Evolutionary conservation across 1,140 invertebrate genomes (phyloP), one percentile per base, ranked within the genome.

Genomic region (Catajapyx aquilonaris): DNA sequence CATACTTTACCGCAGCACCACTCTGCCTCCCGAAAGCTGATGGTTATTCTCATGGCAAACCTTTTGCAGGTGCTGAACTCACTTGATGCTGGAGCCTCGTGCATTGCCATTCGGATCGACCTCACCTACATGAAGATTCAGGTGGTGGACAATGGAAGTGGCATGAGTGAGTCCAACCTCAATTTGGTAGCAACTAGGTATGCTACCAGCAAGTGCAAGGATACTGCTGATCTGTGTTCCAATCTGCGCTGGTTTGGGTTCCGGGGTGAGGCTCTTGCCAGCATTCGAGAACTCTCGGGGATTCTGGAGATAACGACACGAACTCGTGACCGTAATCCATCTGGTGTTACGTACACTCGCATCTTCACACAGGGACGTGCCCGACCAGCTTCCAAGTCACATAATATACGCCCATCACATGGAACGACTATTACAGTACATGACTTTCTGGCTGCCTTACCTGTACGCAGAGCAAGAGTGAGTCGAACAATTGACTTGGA

Each of bases 121-220:
- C 51, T 73, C 19, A 40, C 56, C 30, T 61, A 58, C 38, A 63
- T 61, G 46, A 61, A 59, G 41, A 57, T 76, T 39, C 69, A 74
- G 59, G 66, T 75, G 7, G 58, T 73, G 30, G 73, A 76, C 45
- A 74, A 76, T 59, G 73, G 73, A 3, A 34, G 38, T 42, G 73
- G 73, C 17, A 66, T 76, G 20, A 41, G 47, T 7, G 42, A 50
- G 37, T 41, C 50, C 23, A 60, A 73, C 47, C 51, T 73, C 42
- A 44, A 60, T 21, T 37, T 59, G 15, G 41, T 74, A 31, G 72
- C 68, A 22, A 49, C 55, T 42, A 66, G 65, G 60, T 66, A 74
- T 51, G 52, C 59, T 23, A 74, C 72, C 2, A 75, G 68, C 49
- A 75, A 74, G 54, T 69, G 64, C 47, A 49, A 60, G 34, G 49